These are phyloP conservation scores for Polyommatus iphigenia DNA, from an alignment of 2,888 invertebrate genomes.

Conservation along the genomic window DNA sequence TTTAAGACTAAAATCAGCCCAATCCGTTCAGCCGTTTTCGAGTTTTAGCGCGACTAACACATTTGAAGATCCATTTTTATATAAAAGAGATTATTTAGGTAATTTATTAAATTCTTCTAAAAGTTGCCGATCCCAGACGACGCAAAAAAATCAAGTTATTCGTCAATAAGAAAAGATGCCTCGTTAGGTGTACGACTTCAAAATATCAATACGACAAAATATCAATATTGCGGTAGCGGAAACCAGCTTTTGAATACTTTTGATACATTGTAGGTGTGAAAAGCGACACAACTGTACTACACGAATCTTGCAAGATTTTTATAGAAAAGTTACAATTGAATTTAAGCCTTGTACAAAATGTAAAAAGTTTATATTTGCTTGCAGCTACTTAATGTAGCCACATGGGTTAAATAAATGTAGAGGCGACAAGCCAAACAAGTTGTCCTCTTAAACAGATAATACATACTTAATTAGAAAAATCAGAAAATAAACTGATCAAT, in stretches of 20 bases:
- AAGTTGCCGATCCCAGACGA: neutral
- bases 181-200: neutral
- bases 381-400: neutral
- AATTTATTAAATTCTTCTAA: neutral
- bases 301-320: neutral
- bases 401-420: neutral
- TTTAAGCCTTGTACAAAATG: neutral
- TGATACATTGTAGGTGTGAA: neutral
- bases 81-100: no score
- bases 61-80: no score
- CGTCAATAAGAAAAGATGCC: neutral
- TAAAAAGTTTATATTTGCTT: neutral
- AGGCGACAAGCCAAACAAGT: no score
- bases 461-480: no score
- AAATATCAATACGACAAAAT: neutral
- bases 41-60: no score
- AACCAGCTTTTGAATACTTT: neutral
- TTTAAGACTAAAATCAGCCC: no score
- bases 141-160: neutral
- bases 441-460: no score
- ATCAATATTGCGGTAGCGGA: constrained; percentile 1
- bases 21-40: no score
- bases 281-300: neutral
- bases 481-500: no score
- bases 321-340: neutral